Conservation (phyloP, 2,113 vertebrate genomes). For the Alosa alosa region DNA sequence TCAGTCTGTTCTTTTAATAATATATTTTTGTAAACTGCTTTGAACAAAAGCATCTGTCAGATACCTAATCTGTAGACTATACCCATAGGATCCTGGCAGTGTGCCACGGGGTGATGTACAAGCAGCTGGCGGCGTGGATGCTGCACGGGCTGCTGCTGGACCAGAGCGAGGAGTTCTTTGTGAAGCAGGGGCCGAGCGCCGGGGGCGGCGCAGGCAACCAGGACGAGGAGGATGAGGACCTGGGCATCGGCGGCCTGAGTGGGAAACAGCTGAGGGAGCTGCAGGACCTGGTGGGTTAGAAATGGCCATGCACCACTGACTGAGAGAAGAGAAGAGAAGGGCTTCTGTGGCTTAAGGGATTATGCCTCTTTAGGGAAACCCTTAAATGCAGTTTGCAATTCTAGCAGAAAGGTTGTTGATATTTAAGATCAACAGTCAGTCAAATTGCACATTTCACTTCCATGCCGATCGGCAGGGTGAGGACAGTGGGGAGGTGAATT, state of each 20-base stretch:
- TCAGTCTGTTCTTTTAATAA: background rate
- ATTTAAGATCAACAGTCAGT: no score
- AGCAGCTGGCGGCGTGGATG: conserved; percentile 99
- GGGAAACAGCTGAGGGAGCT: conserved; percentile 93
- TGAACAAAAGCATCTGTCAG: background rate
- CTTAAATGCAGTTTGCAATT: background rate
- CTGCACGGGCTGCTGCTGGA: conserved; percentile 92
- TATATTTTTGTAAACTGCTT: background rate
- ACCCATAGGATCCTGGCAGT: conserved; percentile 85
- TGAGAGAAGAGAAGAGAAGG: no score
- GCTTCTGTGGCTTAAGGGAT: no score
- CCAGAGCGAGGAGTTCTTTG: conserved; percentile 94
- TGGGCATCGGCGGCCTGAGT: conserved; percentile 92
- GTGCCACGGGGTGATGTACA: conserved; percentile 97
- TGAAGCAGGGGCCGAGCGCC: conserved; percentile 90
- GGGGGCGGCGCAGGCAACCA: conserved; percentile 77
- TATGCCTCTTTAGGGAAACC: background rate
- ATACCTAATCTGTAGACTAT: background rate
- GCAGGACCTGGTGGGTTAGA: conserved; percentile 85
- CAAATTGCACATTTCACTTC: no score
- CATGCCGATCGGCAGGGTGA: no score
- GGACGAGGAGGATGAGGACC: conserved; percentile 94
- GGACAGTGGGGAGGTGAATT: no score
- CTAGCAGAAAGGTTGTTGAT: no score
- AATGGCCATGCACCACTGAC: background rate